Conservation (phyloP, 1,140 invertebrate genomes). For the Apocrypta bakeri region DNA sequence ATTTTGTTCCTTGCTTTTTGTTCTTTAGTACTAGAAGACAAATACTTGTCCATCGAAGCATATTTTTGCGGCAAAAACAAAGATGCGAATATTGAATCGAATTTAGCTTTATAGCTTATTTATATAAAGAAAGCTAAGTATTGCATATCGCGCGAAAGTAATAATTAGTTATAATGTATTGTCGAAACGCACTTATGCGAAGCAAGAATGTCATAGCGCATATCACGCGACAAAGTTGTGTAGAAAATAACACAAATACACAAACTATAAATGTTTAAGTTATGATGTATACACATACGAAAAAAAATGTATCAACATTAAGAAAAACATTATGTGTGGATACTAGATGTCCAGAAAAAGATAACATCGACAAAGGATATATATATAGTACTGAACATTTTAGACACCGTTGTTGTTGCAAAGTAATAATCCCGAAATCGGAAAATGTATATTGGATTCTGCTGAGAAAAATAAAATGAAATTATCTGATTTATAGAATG, state of each 20-base stretch:
- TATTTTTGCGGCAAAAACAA: constrained; percentile 2
- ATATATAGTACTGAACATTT: too few species aligned
- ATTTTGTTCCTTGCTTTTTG: too few species aligned
- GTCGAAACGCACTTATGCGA: constrained; percentile 65
- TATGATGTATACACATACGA: neutral
- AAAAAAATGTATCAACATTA: neutral
- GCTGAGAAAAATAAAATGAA: constrained; percentile 23
- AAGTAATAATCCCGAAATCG: neutral
- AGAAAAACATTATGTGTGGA: neutral
- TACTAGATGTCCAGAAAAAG: neutral
- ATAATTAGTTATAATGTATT: too few species aligned
- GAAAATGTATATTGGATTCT: constrained; percentile 19
- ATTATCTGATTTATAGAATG: neutral
- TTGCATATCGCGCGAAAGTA: constrained; percentile 64
- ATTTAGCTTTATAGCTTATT: neutral
- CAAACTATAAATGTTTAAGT: constrained; percentile 23
- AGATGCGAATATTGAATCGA: neutral
- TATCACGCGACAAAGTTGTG: constrained; percentile 57
- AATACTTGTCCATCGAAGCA: neutral
- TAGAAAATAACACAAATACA: neutral
- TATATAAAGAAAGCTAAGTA: constrained; percentile 68
- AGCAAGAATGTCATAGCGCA: constrained; percentile 70
- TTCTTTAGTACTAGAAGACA: neutral
- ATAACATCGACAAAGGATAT: neutral
- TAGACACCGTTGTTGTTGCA: constrained; percentile 23